Evolutionary conservation across 2,888 invertebrate species (phyloP), one percentile per base, ranked within the genome.

Genomic region (Lasioglossum calceatum): DNA sequence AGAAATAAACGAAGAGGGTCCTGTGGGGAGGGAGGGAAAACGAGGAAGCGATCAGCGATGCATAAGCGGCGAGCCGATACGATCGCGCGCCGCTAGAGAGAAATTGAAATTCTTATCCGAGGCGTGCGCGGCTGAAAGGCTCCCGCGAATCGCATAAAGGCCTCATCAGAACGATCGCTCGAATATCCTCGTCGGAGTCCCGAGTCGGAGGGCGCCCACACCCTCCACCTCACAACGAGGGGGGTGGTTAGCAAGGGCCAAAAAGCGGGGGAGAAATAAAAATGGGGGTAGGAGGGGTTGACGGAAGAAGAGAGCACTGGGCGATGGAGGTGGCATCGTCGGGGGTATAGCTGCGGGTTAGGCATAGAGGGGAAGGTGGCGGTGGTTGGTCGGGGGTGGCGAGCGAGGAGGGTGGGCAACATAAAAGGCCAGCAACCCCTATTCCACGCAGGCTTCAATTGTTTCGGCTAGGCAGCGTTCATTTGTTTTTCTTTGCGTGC

Each of bases 381-480:
- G 81, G 81, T 71, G 78, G 81, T 74, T 61, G 79, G 77, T 79
- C 50, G 47, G 85, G 77, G 82, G 86, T 82, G 84, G 86, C 79
- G 82, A 90, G 85, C 74, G 84, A 74, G 80, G 88, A 85, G 88
- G 91, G 91, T 91, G 90, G 91, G 90, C 87, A 92, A 92, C 92
- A 93, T 94, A 94, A 94, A 94, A 93, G 93, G 93, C 93, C 91
- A 94, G 93, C 94, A 93, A 91, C 93, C 93, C 93, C 92, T 92
- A 92, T 92, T 93, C 91, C 91, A 92, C 91, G 92, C 92, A 91
- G 92, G 89, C 92, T 93, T 93, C 94, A 93, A 94, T 94, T 94
- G 94, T 94, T 94, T 94, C 92, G 94, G 91, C 91, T 92, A 93
- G 92, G 92, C 93, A 92, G 91, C 92, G 92, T 92, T 94, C 94